phyloP scores from a whole-genome alignment of 2,888 invertebrate genomes.

The Tetanocera ferruginea region DNA sequence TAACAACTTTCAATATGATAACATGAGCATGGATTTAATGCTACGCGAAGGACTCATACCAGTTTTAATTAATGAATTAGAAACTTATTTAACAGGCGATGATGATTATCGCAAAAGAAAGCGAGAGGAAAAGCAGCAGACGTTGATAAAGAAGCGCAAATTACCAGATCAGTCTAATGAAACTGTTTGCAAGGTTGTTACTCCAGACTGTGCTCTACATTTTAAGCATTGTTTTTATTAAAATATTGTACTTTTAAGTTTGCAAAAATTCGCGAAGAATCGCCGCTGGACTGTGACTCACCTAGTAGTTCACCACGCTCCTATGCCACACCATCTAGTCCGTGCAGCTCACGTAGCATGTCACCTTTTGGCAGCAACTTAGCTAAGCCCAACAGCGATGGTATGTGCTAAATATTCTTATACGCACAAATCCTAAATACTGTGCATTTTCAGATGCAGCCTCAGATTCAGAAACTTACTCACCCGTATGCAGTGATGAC shows the following conservation, averaged over 20 bases:
- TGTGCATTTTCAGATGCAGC: background rate
- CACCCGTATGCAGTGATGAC: conserved; percentile 70
- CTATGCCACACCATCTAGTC: conserved; percentile 62
- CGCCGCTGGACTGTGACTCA: conserved; percentile 62
- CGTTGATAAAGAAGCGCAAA: conserved; percentile 62
- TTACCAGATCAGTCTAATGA: conserved; percentile 48
- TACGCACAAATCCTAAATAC: too few species aligned
- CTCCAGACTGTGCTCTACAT: background rate
- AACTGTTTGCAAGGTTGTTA: conserved; percentile 19
- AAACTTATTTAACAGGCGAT: conserved; percentile 63
- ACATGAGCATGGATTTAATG: conserved; percentile 71
- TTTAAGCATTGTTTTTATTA: background rate
- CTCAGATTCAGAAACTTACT: conserved; percentile 63
- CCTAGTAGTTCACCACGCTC: conserved; percentile 66
- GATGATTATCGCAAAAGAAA: conserved; percentile 65
- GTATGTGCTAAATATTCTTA: conserved; percentile 35
- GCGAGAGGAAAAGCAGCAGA: conserved; percentile 62
- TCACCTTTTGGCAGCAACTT: conserved; percentile 62
- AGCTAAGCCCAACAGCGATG: conserved; percentile 44
- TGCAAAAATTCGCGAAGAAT: conserved; percentile 59
- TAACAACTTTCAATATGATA: conserved; percentile 71
- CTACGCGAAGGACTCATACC: conserved; percentile 72
- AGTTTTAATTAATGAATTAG: conserved; percentile 71
- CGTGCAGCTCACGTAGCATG: conserved; percentile 67
- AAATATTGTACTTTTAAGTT: conserved; percentile 46